phyloP scores from a whole-genome alignment of 2,888 invertebrate species.

The Lottia scabra region DNA sequence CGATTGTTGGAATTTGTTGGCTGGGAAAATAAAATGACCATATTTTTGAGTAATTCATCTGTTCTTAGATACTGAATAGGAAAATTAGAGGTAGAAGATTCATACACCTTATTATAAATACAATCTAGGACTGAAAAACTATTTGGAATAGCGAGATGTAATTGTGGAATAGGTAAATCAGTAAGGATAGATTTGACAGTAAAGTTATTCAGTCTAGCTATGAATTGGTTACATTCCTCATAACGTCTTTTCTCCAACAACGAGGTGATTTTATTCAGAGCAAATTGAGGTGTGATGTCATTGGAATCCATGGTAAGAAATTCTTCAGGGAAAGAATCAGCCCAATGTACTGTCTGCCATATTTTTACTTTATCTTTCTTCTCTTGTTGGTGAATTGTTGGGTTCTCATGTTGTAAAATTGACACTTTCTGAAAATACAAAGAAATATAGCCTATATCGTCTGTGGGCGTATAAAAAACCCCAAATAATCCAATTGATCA shows the following conservation, averaged over 20 bases:
- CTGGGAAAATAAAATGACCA: constrained; percentile 81
- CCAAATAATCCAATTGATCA: too few relatives aligned
- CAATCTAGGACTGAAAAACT: constrained; percentile 89
- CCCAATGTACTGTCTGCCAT: constrained; percentile 53
- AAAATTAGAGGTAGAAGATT: constrained; percentile 68
- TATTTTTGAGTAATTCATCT: constrained; percentile 86
- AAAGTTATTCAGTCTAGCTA: constrained; percentile 83
- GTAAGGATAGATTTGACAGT: constrained; percentile 76
- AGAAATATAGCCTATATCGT: too few relatives aligned
- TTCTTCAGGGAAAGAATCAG: constrained; percentile 50
- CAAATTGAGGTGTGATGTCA: constrained; percentile 72
- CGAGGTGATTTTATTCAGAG: constrained; percentile 76
- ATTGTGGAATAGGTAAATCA: constrained; percentile 86
- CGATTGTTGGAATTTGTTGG: constrained; percentile 20
- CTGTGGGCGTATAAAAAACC: too few relatives aligned
- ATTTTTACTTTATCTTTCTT: constrained; percentile 27
- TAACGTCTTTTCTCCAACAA: constrained; percentile 88
- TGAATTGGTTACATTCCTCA: constrained; percentile 88
- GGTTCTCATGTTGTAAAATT: too few relatives aligned
- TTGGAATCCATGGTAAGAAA: constrained; percentile 44
- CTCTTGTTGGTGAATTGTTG: too few relatives aligned
- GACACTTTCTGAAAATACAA: too few relatives aligned
- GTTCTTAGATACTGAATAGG: constrained; percentile 72
- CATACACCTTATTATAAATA: constrained; percentile 75
- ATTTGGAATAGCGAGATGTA: constrained; percentile 90